phyloP scores from a whole-genome alignment of 1,140 invertebrate genomes.

The Himalopsyche phryganea region DNA sequence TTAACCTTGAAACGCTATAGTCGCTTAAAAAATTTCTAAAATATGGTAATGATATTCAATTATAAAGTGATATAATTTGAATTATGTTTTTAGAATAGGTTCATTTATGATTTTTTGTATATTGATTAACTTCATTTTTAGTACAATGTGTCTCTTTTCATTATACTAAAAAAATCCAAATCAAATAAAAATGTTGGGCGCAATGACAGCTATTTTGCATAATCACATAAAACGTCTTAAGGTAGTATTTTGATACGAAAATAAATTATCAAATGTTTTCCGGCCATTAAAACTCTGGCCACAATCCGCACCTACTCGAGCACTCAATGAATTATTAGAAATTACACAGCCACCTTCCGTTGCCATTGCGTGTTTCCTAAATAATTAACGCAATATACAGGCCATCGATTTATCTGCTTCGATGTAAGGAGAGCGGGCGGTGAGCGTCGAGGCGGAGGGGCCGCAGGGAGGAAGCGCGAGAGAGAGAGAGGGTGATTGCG shows the following conservation, averaged over 20 bases:
- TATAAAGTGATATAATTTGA: too few relatives aligned
- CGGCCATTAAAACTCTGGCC: constrained; percentile 11
- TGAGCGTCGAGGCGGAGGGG: constrained; percentile 39
- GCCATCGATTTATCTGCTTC: constrained; percentile 50
- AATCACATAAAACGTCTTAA: too few relatives aligned
- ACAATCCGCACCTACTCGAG: constrained; percentile 19
- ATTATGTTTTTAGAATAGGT: too few relatives aligned
- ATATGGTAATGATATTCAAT: too few relatives aligned
- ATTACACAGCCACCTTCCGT: constrained; percentile 44
- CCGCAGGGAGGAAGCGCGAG: constrained; percentile 41
- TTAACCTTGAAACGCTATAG: too few relatives aligned
- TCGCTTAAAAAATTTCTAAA: too few relatives aligned
- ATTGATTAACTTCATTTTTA: too few relatives aligned
- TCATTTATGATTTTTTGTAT: too few relatives aligned
- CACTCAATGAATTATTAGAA: constrained; percentile 30
- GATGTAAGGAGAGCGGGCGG: constrained; percentile 41
- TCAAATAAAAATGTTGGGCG: too few relatives aligned
- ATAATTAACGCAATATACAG: constrained; percentile 43
- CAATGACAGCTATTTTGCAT: too few relatives aligned
- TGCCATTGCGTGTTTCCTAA: constrained; percentile 56
- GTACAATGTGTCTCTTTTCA: too few relatives aligned
- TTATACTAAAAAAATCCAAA: too few relatives aligned
- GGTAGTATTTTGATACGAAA: background rate
- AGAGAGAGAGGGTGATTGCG: constrained; percentile 29
- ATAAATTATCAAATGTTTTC: background rate